These are phyloP conservation scores for Delia radicum DNA, from an alignment of 1,140 invertebrate species.

Conservation along the genomic window DNA sequence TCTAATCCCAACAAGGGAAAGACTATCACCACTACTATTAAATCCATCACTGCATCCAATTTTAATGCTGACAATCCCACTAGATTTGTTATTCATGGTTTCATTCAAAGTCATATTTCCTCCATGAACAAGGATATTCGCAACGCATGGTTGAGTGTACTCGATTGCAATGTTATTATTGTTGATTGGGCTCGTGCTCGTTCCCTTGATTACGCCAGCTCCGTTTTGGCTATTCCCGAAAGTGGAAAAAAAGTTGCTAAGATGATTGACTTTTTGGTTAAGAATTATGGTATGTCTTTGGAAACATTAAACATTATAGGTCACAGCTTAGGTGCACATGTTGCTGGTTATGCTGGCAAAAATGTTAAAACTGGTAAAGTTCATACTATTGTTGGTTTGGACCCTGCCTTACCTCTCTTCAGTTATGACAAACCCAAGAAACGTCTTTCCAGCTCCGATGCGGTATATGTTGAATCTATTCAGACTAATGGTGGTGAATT, in stretches of 20 bases:
- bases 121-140: slow-evolving; percentile 31
- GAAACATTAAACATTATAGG: slow-evolving; percentile 63
- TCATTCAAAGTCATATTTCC: slow-evolving; percentile 25
- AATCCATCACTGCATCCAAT: slow-evolving; percentile 28
- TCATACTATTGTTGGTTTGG: slow-evolving; percentile 56
- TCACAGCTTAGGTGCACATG: slow-evolving; percentile 68
- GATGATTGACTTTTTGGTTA: slow-evolving; percentile 58
- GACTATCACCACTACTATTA: neutral
- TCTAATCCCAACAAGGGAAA: slow-evolving; percentile 27
- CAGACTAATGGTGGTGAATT: slow-evolving; percentile 68
- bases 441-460: slow-evolving; percentile 66
- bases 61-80: slow-evolving; percentile 35
- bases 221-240: slow-evolving; percentile 51
- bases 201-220: slow-evolving; percentile 48
- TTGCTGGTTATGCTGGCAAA: slow-evolving; percentile 62
- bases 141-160: slow-evolving; percentile 52
- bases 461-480: slow-evolving; percentile 68
- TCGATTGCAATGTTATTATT: slow-evolving; percentile 60
- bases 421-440: slow-evolving; percentile 49
- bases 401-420: slow-evolving; percentile 59
- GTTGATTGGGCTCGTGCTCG: slow-evolving; percentile 58
- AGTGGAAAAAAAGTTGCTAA: slow-evolving; percentile 57
- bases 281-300: slow-evolving; percentile 55
- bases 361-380: slow-evolving; percentile 34
- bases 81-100: slow-evolving; percentile 38